A percentile compares a stretch with the other conserved stretches of the same genome.
Evolutionary conservation across 2,888 invertebrate species (phyloP).

Genomic region (Ennomos quercinarius): DNA sequence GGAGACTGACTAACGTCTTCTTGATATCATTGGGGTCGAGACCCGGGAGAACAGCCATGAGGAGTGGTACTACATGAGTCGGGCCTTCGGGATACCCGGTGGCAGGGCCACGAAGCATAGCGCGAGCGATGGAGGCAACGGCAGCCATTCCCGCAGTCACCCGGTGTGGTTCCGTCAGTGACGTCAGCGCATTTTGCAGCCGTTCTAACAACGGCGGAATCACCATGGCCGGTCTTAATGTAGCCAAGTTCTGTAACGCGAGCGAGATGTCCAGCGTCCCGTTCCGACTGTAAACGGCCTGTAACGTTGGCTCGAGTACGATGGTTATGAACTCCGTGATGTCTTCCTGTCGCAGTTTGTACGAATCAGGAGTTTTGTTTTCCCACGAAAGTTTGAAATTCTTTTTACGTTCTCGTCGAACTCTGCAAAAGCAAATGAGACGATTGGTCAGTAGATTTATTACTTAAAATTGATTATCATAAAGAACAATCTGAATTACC

Average conservation of each 20-base stretch:
- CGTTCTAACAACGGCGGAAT: slow-evolving; percentile 93
- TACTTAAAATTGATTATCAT: no score
- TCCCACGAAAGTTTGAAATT: slow-evolving; percentile 88
- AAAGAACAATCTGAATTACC: no score
- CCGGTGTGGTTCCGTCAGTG: slow-evolving; percentile 95
- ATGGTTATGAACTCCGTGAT: slow-evolving; percentile 92
- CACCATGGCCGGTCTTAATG: slow-evolving; percentile 92
- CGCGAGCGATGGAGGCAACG: slow-evolving; percentile 88
- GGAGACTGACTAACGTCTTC: slow-evolving; percentile 91
- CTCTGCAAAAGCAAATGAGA: slow-evolving; percentile 60
- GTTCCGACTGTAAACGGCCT: slow-evolving; percentile 91
- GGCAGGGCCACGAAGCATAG: slow-evolving; percentile 84
- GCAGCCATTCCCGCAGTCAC: slow-evolving; percentile 90
- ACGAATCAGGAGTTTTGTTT: slow-evolving; percentile 87
- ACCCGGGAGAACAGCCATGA: slow-evolving; percentile 93
- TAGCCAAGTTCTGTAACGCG: slow-evolving; percentile 91
- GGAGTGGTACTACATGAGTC: slow-evolving; percentile 91
- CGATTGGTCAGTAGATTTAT: no score
- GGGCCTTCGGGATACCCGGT: slow-evolving; percentile 90
- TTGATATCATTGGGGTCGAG: slow-evolving; percentile 95
- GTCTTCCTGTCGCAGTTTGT: slow-evolving; percentile 91
- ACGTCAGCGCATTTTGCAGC: slow-evolving; percentile 92
- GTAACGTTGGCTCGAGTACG: slow-evolving; percentile 90
- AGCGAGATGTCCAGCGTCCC: slow-evolving; percentile 87
- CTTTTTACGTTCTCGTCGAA: slow-evolving; percentile 87